Evolutionary conservation across 1,140 invertebrate genomes (phyloP).

Genomic region (Chymomyza costata): DNA sequence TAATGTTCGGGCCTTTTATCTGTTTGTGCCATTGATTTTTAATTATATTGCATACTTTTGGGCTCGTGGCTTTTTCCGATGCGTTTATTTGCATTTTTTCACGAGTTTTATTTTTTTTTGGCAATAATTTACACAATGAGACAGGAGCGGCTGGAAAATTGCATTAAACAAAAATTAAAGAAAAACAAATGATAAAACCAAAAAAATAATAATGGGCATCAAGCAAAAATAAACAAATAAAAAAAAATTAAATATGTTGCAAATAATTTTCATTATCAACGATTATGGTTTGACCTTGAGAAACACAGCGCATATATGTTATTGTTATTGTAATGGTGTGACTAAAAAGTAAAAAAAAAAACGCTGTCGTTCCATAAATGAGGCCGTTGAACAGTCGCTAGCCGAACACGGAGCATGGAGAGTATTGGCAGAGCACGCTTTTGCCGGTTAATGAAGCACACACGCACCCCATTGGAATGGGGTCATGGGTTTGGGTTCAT

Average conservation of each 20-base stretch:
- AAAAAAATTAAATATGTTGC: slow-evolving; percentile 23
- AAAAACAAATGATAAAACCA: slow-evolving; percentile 68
- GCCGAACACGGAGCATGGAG: no score
- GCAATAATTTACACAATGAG: slow-evolving; percentile 61
- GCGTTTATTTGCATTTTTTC: slow-evolving; percentile 28
- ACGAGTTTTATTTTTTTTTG: slow-evolving; percentile 33
- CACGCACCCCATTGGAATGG: slow-evolving; percentile 68
- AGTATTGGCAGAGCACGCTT: no score
- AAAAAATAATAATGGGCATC: no score
- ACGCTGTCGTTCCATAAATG: slow-evolving; percentile 31
- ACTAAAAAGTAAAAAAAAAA: slow-evolving; percentile 39
- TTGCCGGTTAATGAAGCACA: slow-evolving; percentile 58
- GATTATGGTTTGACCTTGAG: slow-evolving; percentile 72
- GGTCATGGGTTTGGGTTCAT: slow-evolving; percentile 31
- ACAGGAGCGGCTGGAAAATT: slow-evolving; percentile 24
- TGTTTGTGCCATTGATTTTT: slow-evolving; percentile 74
- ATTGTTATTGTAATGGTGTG: slow-evolving; percentile 54
- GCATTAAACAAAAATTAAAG: slow-evolving; percentile 70
- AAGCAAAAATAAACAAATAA: slow-evolving; percentile 8
- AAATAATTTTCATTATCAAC: slow-evolving; percentile 74
- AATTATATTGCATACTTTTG: slow-evolving; percentile 71
- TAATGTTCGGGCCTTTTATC: slow-evolving; percentile 37
- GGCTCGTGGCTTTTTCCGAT: slow-evolving; percentile 35
- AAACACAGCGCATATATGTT: not conserved
- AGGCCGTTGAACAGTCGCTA: slow-evolving; percentile 25